Conservation (phyloP, 2,113 vertebrate species). For the Vombatus ursinus region DNA sequence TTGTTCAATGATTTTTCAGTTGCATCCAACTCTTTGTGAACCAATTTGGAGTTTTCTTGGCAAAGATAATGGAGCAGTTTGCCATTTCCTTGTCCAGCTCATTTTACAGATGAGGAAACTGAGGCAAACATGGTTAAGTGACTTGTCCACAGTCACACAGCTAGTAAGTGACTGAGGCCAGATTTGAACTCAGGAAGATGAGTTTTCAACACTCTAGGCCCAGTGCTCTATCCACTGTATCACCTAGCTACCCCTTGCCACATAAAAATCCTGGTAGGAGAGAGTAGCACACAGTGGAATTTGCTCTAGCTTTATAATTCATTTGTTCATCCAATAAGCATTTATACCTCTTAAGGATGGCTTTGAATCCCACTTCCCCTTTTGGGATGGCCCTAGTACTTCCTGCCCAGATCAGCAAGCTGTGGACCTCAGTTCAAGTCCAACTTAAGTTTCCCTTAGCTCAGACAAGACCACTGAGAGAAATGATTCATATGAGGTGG, state of each 20-base stretch:
- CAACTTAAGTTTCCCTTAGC: not conserved
- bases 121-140: too few species aligned
- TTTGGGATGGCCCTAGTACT: not conserved
- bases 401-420: not conserved
- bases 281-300: not conserved
- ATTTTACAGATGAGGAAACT: too few species aligned
- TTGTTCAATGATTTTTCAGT: too few species aligned
- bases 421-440: not conserved
- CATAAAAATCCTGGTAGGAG: not conserved
- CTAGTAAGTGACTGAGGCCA: too few species aligned
- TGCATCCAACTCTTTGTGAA: too few species aligned
- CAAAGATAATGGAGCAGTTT: too few species aligned
- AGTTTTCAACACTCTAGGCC: too few species aligned
- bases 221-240: too few species aligned
- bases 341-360: not conserved
- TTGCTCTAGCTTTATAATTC: not conserved
- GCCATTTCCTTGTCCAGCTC: too few species aligned
- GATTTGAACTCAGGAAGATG: too few species aligned
- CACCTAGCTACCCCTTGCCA: not conserved
- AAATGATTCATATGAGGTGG: not conserved
- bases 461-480: not conserved
- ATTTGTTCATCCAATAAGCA: not conserved
- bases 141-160: too few species aligned
- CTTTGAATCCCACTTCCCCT: not conserved
- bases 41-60: too few species aligned